Base-by-base conservation (phyloP, 2,113 vertebrate genomes). In the Cyprinus carpio region DNA sequence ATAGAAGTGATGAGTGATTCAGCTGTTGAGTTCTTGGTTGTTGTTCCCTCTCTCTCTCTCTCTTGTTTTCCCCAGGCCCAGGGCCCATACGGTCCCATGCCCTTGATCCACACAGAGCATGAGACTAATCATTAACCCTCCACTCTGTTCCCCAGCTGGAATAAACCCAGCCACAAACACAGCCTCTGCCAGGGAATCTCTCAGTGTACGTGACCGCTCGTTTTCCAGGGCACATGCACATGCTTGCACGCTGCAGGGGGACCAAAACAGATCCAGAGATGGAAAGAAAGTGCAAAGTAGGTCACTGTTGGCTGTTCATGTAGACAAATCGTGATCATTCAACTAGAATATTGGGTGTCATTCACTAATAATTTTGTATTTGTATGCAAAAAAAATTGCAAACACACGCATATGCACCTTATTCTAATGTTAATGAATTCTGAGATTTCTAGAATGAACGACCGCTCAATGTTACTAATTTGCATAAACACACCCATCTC, bases 81-180 rank as follows among this genome's bases (percentile, higher is more conserved):
- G 90, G 92, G 92, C 92, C 91, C 87, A 87, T 88, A 92, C 84
- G 80, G 88, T 87, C 89, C 92, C 93, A 93, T 91, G 75, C 87
- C 78, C 85, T 89, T 90, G 92, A 93, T 92, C 90, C 91, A 89
- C 78, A 40, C 11, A 90, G 90, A 92, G 91, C 92, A 91, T 92
- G 91, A 92, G 93, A 94, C 91, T 93, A 93, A 94, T 94, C 87
- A 94, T 94, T 94, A 94, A 94, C 93, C 93, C 92, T 90, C 89
- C 90, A 89, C 90, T 92, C 90, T 75, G 89, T 89, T 89, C 90
- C 87, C 89, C 88, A 91, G 64, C 80, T 93, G 93, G 92, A 94
- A 92, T 46, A 37, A 86, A 86, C 89, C 92, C 93, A 92, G 88
- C 86, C 88, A 89, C 83, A 89, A 91, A 90, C 91, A 84, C 81